phyloP scores from a whole-genome alignment of 2,888 invertebrate genomes.

The Pyralis farinalis region DNA sequence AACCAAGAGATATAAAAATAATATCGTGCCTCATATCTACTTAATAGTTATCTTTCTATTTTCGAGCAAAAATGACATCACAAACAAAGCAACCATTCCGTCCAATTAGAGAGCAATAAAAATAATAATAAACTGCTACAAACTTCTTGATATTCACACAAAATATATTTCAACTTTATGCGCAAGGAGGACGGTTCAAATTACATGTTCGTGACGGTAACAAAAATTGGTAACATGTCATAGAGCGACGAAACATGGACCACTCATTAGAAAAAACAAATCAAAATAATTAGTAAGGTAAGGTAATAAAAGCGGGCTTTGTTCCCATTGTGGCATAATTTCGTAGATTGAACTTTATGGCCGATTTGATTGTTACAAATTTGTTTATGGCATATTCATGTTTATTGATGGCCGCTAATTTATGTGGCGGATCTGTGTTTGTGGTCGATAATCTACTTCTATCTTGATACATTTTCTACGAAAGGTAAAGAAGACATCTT shows the following conservation, averaged over 20 bases:
- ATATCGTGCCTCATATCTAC: no score
- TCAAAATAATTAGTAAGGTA: constrained; percentile 60
- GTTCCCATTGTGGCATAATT: constrained; percentile 64
- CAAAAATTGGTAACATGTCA: constrained; percentile 25
- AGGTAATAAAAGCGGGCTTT: constrained; percentile 60
- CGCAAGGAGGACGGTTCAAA: constrained; percentile 18
- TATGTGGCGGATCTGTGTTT: constrained; percentile 8
- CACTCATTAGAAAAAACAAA: constrained; percentile 74
- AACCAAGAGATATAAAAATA: no score
- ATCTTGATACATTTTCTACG: no score
- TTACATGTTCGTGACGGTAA: constrained; percentile 13
- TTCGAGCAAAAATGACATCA: constrained; percentile 39
- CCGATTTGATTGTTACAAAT: constrained; percentile 69
- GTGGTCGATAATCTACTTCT: no score
- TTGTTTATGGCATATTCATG: constrained; percentile 53
- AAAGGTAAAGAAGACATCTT: no score
- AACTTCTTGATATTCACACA: constrained; percentile 13
- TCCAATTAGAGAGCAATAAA: constrained; percentile 61
- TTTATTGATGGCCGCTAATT: constrained; percentile 22
- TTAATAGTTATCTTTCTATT: no score
- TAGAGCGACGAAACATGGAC: constrained; percentile 51
- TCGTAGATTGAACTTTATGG: constrained; percentile 63
- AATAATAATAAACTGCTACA: constrained; percentile 48
- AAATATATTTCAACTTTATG: constrained; percentile 11
- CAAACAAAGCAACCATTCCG: constrained; percentile 54